A percentile compares a stretch with the other conserved stretches of the same genome.
Evolutionary conservation across 2,888 invertebrate species (phyloP).

Genomic region (Lasioglossum figueresi): DNA sequence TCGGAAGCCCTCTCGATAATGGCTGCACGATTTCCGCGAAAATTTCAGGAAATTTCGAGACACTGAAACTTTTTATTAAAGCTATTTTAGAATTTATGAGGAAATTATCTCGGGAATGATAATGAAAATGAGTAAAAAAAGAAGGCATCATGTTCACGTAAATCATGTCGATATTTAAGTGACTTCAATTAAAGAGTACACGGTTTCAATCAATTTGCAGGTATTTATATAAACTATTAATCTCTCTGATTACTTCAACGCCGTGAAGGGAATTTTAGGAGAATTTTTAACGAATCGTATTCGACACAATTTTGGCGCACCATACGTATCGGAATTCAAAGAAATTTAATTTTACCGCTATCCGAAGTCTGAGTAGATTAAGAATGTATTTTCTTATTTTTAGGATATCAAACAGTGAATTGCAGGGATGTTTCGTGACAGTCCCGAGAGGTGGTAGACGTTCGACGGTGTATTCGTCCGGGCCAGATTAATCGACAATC

Average conservation of each 20-base stretch:
- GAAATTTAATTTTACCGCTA: neutral
- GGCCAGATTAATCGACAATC: slow-evolving; percentile 42
- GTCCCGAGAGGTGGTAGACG: neutral
- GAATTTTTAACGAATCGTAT: neutral
- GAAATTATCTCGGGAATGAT: neutral
- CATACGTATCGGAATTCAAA: neutral
- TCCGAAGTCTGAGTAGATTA: neutral
- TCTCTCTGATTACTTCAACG: neutral
- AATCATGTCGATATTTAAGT: too few relatives aligned
- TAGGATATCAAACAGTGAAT: neutral
- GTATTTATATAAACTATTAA: neutral
- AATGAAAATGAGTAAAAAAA: too few relatives aligned
- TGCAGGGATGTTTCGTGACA: neutral
- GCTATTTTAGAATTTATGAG: neutral
- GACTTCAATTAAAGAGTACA: too few relatives aligned
- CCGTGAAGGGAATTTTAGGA: neutral
- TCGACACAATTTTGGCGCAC: neutral
- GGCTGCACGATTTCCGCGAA: neutral
- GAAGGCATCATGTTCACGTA: too few relatives aligned
- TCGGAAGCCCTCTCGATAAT: slow-evolving; percentile 7
- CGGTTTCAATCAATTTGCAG: too few relatives aligned
- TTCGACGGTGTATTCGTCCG: slow-evolving; percentile 14
- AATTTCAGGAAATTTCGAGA: neutral
- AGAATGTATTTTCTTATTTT: neutral
- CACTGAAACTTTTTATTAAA: neutral